Evolutionary conservation across 2,113 vertebrate genomes (phyloP), one percentile per base, ranked within the genome.

Genomic region (Cyprinodon tularosa): DNA sequence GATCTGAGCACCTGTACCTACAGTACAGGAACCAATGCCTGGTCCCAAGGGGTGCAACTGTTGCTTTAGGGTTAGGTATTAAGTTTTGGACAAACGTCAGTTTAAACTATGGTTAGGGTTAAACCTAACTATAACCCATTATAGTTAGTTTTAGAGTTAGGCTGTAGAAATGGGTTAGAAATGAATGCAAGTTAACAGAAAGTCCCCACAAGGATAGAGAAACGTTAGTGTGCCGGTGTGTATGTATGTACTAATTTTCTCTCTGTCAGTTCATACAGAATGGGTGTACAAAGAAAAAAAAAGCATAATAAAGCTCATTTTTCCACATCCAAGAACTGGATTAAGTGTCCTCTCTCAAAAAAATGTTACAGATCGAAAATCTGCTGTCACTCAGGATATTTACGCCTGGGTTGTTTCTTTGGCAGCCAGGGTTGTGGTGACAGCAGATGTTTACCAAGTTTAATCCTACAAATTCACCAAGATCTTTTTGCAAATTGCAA

Each of bases 401-500:
- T 70, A 68, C 5, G 62, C 59, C 53, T 29, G n/a, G 22, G 11
- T 70, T 60, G 48, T 61, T 70, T 17, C 38, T 72, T 9, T 66
- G 59, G 71, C 65, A 80, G 14, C 44, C 8, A 12, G 15, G n/a
- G 14, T 61, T 66, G 66, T 57, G 37, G 66, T 68, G 42, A 48
- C 64, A 70, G 73, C 62, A 39, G 47, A 71, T 75, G 62, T 79
- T 80, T 72, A 59, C 42, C 38, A 12, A 1, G 29, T 47, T 40
- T 63, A 63, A 65, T 73, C 11, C 36, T 50, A 20, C 29, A 73
- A 48, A 75, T 48, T 29, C 11, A 65, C 1, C 38, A 45, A 59
- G 61, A 53, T 77, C 66, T 40, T 84, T 57, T 70, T 72, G 66
- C 20, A 74, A 78, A 81, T 71, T 79, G 76, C 36, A 68, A 47